Evolutionary conservation across 2,888 invertebrate genomes (phyloP).

Genomic region (Tholera decimalis): DNA sequence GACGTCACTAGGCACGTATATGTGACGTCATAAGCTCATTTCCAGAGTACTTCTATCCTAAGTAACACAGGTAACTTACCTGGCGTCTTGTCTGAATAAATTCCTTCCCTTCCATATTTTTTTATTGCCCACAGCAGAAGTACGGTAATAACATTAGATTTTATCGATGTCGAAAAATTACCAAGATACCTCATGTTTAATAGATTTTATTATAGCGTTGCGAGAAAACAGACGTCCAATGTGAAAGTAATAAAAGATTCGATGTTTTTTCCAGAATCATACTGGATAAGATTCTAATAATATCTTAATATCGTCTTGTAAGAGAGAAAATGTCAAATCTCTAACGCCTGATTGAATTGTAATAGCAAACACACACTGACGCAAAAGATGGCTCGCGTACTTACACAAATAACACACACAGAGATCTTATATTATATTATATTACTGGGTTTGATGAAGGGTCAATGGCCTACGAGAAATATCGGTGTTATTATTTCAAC

Average conservation of each 20-base stretch:
- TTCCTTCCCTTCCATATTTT: slow-evolving; percentile 60
- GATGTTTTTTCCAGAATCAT: slow-evolving; percentile 25
- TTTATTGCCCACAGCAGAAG: slow-evolving; percentile 63
- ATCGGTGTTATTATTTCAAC: slow-evolving; percentile 24
- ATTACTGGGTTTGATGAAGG: slow-evolving; percentile 30
- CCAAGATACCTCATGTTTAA: slow-evolving; percentile 50
- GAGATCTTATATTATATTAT: slow-evolving; percentile 6
- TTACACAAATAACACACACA: slow-evolving; percentile 11
- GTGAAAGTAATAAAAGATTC: slow-evolving; percentile 33
- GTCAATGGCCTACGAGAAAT: slow-evolving; percentile 31
- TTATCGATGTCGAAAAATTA: slow-evolving; percentile 66
- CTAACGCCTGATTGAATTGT: slow-evolving; percentile 61
- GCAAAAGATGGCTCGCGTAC: slow-evolving; percentile 5
- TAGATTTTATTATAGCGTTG: slow-evolving; percentile 43
- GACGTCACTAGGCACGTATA: slow-evolving; percentile 27
- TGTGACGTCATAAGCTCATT: slow-evolving; percentile 50
- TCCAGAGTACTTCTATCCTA: slow-evolving; percentile 24
- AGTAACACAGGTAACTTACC: slow-evolving; percentile 45
- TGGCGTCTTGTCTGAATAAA: slow-evolving; percentile 61
- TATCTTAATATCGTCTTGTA: slow-evolving; percentile 51
- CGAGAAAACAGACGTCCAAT: slow-evolving; percentile 37
- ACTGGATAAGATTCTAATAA: slow-evolving; percentile 32
- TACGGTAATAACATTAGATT: slow-evolving; percentile 67
- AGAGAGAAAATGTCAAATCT: slow-evolving; percentile 45
- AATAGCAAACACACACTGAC: slow-evolving; percentile 49